Evolutionary conservation across 92 coral and sea anemone species (phyloP), one percentile per base, ranked within the genome.

Genomic region (Heliopora coerulea): DNA sequence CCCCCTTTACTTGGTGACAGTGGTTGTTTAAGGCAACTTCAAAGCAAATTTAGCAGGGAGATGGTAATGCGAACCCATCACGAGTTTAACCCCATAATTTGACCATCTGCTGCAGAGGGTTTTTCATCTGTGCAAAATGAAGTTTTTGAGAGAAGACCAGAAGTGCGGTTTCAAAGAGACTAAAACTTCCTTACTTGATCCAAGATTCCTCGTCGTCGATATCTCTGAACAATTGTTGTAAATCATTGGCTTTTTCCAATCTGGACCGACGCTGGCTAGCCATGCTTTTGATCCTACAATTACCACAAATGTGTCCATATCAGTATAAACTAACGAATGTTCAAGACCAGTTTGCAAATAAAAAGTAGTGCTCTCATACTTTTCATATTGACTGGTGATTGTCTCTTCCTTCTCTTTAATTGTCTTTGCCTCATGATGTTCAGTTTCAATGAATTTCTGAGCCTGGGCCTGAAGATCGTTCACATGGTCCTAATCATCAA

Each of bases 141-240:
- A n/a, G n/a, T n/a, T n/a, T n/a, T n/a, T n/a, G n/a, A n/a, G n/a
- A n/a, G n/a, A n/a, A n/a, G n/a, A n/a, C n/a, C n/a, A n/a, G n/a
- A n/a, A n/a, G n/a, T n/a, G n/a, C n/a, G n/a, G n/a, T n/a, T n/a
- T n/a, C n/a, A n/a, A n/a, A n/a, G n/a, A n/a, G n/a, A n/a, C n/a
- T n/a, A n/a, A 21, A 0, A 34, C 34, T 59, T 65, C 83, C 97
- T 75, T 68, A 92, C 97, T 93, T 93, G 82, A 93, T 90, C 98
- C 98, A 93, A 56, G 98, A 93, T 83, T 93, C 98, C 78, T 93
- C 98, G 30, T 93, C 96, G 78, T 95, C 99, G 35, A 95, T 88
- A 62, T 95, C 96, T 56, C 99, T 90, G 91, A 89, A 95, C 87
- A 95, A 90, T 88, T 87, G 93, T 76, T 95, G 99, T 59, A 95